Percentiles rank a stretch among this genome's conserved stretches.
phyloP scores from a whole-genome alignment of 2,888 invertebrate genomes.

The Harpalus rufipes region DNA sequence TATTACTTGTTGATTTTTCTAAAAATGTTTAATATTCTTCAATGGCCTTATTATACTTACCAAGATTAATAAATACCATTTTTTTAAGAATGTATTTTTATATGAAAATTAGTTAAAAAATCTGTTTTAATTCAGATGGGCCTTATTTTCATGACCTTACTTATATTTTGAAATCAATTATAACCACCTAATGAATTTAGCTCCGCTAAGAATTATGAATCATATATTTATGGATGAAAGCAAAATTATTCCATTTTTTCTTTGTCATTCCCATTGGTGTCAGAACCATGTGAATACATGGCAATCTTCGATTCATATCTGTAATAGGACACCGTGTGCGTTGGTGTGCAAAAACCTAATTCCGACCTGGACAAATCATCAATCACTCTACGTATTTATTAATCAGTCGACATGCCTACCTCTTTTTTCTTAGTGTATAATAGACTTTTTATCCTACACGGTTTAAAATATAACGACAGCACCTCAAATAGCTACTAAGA shows the following conservation, averaged over 20 bases:
- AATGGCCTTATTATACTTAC: too few relatives aligned
- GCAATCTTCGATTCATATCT: slow-evolving; percentile 20
- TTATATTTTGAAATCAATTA: too few relatives aligned
- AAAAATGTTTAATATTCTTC: too few relatives aligned
- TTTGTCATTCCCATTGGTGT: slow-evolving; percentile 34
- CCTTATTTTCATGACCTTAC: too few relatives aligned
- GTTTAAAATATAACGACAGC: slow-evolving; percentile 64
- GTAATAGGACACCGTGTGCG: slow-evolving; percentile 61
- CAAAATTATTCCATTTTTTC: slow-evolving; percentile 1
- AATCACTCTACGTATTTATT: slow-evolving; percentile 65
- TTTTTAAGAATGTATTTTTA: too few relatives aligned
- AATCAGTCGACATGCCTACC: slow-evolving; percentile 58
- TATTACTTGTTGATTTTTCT: too few relatives aligned
- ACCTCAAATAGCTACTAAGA: slow-evolving; percentile 36
- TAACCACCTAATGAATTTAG: too few relatives aligned
- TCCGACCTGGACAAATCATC: slow-evolving; percentile 56
- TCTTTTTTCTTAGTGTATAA: slow-evolving; percentile 59
- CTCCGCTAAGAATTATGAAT: not conserved
- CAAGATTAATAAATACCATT: too few relatives aligned
- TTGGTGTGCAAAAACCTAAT: slow-evolving; percentile 65
- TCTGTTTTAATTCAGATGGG: too few relatives aligned
- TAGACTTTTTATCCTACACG: slow-evolving; percentile 62
- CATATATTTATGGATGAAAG: slow-evolving; percentile 18
- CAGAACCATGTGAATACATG: slow-evolving; percentile 8
- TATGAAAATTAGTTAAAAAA: too few relatives aligned